Base-by-base conservation (phyloP, 2,888 invertebrate species). In the Ctena decussata region DNA sequence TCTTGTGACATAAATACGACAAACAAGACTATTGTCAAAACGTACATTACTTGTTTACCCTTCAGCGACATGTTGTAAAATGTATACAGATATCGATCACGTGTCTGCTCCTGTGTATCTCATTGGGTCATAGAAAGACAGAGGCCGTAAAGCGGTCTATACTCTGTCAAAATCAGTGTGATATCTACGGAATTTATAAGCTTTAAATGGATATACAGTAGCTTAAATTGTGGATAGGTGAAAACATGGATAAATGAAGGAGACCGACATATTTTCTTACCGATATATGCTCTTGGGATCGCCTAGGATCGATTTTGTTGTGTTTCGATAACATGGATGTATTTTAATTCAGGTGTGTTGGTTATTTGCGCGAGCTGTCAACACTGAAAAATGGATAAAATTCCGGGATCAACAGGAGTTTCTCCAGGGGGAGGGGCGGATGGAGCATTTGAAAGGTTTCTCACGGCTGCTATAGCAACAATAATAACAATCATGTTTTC, bases 401-500 rank as follows among this genome's bases (percentile, higher is more conserved):
- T 88, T 24, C 88, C 88, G 24, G 30, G 30, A 65, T 30, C 65
- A 1, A 69, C 80, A 60, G 77, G 39, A 15, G 69, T 46, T 53
- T 27, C 84, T 39, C 81, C 74, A 75, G 91, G 82, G n/a, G 84
- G 74, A 3, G 87, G 89, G 11, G 81, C 89, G 37, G 92, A 90
- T 37, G 94, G 94, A 37, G 94, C 95, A 0, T 94, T 95, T 78
- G 95, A 95, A 83, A 80, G 95, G n/a, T 95, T 95, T 73, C 86
- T 95, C 6, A 93, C 95, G 0, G 94, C 95, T 0, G 95, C 95
- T 30, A 90, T 95, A 24, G 95, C 94, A 15, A 93, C 95, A 0
- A 94, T 95, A 12, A 93, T 95, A 12, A 95, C 95, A 5, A 94
- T 95, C 3, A 93, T 95, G 88, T 95, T 95, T 80, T 95, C 95